These are phyloP conservation scores for Labeo rohita DNA, from an alignment of 2,113 vertebrate species.

Conservation along the genomic window DNA sequence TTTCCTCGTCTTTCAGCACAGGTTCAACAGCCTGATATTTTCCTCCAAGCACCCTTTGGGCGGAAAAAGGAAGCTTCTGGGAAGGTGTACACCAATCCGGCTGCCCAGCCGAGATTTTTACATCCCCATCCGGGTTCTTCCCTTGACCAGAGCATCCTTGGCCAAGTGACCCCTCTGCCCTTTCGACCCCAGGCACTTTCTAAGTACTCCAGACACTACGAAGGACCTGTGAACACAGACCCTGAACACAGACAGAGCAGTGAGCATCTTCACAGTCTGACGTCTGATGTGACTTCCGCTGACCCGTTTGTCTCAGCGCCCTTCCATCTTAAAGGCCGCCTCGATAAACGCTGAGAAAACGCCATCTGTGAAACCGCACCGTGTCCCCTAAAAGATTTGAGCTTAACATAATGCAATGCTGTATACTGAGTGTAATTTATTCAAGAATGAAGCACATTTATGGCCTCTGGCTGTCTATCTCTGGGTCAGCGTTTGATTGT, in stretches of 20 bases:
- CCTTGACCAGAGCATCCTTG: constrained; percentile 74
- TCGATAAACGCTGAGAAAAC: constrained; percentile 85
- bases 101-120: constrained; percentile 28
- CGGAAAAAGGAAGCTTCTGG: constrained; percentile 80
- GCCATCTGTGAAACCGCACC: constrained; percentile 41
- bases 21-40: constrained; percentile 83
- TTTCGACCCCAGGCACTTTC: constrained; percentile 88
- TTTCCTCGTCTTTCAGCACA: constrained; percentile 73
- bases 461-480: constrained; percentile 15
- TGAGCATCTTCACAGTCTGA: constrained; percentile 81
- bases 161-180: constrained; percentile 72
- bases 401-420: constrained; percentile 3
- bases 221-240: constrained; percentile 76
- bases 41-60: constrained; percentile 91
- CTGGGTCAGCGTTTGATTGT: constrained; percentile 33
- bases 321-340: constrained; percentile 88
- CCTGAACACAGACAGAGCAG: constrained; percentile 70
- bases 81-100: constrained; percentile 43
- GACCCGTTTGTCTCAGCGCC: constrained; percentile 93
- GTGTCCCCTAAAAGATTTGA: constrained; percentile 5
- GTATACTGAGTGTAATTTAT: constrained; percentile 13
- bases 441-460: constrained; percentile 43
- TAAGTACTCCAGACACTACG: constrained; percentile 95
- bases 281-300: constrained; percentile 74
- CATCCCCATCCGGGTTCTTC: constrained; percentile 41